Evolutionary conservation across 92 coral and sea anemone species (phyloP).

Genomic region (Blastomussa wellsi): DNA sequence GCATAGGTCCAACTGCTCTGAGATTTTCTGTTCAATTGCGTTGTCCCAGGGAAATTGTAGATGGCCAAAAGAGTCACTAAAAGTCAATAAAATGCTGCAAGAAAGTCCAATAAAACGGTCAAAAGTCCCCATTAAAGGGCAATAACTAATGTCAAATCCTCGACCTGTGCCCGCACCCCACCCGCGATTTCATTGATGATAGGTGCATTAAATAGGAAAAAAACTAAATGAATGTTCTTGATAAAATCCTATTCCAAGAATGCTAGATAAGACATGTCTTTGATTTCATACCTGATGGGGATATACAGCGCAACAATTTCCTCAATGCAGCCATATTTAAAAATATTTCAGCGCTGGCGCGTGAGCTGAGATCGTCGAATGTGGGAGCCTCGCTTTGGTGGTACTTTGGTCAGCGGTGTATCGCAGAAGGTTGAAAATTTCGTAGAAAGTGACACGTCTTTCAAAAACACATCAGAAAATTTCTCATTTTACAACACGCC

Average conservation of each 20-base stretch:
- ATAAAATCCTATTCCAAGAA: neutral
- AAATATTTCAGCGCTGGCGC: neutral
- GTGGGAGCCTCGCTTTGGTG: conserved; percentile 9
- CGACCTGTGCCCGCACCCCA: no score
- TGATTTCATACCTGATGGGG: conserved; percentile 21
- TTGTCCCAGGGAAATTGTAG: no score
- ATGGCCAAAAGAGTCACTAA: no score
- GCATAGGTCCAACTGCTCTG: no score
- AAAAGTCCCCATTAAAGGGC: no score
- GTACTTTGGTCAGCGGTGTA: conserved; percentile 55
- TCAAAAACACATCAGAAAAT: conserved; percentile 4
- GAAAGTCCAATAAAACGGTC: no score
- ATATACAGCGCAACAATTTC: conserved; percentile 19
- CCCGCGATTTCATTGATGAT: no score
- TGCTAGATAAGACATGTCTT: neutral
- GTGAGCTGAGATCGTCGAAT: neutral
- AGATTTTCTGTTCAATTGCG: no score
- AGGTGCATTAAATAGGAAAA: no score
- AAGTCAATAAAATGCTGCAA: no score
- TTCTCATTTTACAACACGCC: neutral
- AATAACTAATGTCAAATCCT: no score
- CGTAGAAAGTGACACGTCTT: conserved; percentile 44
- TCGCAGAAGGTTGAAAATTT: conserved; percentile 13
- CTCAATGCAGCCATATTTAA: conserved; percentile 34
- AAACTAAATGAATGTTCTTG: neutral